phyloP scores from a whole-genome alignment of 2,797 vertebrate species.

The Parauchenoglanis punctatus region DNA sequence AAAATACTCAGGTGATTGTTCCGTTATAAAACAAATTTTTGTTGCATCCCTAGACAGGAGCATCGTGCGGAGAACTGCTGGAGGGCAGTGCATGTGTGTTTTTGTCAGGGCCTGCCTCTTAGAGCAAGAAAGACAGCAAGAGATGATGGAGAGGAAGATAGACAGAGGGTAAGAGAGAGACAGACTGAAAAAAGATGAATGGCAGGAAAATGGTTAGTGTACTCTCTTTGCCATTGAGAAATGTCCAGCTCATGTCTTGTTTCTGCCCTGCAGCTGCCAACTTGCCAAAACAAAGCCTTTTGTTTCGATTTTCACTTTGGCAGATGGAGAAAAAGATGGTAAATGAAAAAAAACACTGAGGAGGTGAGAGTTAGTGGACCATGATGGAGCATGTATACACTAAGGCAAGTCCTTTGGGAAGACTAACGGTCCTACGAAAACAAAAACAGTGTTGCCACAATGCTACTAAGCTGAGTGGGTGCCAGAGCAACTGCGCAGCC shows the following conservation, averaged over 20 bases:
- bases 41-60: conserved; percentile 17
- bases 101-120: conserved; percentile 27
- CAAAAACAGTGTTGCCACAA: conserved; percentile 62
- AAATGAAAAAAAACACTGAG: conserved; percentile 65
- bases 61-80: neutral
- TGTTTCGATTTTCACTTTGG: conserved; percentile 71
- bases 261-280: conserved; percentile 65
- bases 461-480: conserved; percentile 62
- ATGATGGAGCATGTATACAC: conserved; percentile 61
- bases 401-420: conserved; percentile 68
- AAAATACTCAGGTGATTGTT: neutral
- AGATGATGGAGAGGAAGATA: conserved; percentile 12
- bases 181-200: conserved; percentile 24
- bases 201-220: conserved; percentile 52
- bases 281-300: conserved; percentile 77
- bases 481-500: conserved; percentile 58
- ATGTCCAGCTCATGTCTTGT: conserved; percentile 41
- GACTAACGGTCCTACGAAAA: conserved; percentile 70
- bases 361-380: conserved; percentile 66
- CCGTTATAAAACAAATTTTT: neutral
- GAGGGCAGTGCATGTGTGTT: conserved; percentile 9
- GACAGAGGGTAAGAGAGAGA: conserved; percentile 26
- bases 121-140: conserved; percentile 40
- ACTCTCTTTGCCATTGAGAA: conserved; percentile 53
- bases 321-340: conserved; percentile 79